Evolutionary conservation across 2,797 vertebrate species (phyloP).

Genomic region (Bradypodion pumilum): DNA sequence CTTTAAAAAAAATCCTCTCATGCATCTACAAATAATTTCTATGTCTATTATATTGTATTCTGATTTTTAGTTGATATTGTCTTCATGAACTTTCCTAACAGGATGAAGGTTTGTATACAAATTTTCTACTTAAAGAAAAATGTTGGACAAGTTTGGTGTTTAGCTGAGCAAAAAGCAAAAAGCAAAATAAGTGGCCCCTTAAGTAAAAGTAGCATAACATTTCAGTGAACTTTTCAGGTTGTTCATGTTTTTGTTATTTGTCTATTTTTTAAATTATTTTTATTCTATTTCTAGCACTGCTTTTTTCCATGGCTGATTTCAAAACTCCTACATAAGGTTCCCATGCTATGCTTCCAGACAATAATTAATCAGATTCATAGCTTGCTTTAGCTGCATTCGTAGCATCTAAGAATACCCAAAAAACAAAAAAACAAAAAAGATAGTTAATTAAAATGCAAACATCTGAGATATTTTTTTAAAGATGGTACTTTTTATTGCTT

Average conservation of each 20-base stretch:
- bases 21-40: background rate
- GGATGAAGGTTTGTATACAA: background rate
- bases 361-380: background rate
- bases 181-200: background rate
- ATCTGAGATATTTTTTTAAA: background rate
- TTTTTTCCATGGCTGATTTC: background rate
- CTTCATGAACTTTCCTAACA: background rate
- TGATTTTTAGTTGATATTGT: background rate
- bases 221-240: background rate
- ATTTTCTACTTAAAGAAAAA: background rate
- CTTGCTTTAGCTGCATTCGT: background rate
- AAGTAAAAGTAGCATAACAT: background rate
- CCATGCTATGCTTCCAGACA: background rate
- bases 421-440: no score
- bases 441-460: background rate
- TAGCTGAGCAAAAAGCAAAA: background rate
- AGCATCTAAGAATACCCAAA: background rate
- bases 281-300: background rate
- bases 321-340: background rate
- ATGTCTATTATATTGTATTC: background rate
- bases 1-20: background rate
- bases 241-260: background rate
- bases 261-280: background rate
- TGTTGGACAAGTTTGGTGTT: background rate
- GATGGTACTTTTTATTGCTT: slow-evolving; percentile 1